Conservation (phyloP, 2,113 vertebrate genomes). For the Tonatia bakeri region DNA sequence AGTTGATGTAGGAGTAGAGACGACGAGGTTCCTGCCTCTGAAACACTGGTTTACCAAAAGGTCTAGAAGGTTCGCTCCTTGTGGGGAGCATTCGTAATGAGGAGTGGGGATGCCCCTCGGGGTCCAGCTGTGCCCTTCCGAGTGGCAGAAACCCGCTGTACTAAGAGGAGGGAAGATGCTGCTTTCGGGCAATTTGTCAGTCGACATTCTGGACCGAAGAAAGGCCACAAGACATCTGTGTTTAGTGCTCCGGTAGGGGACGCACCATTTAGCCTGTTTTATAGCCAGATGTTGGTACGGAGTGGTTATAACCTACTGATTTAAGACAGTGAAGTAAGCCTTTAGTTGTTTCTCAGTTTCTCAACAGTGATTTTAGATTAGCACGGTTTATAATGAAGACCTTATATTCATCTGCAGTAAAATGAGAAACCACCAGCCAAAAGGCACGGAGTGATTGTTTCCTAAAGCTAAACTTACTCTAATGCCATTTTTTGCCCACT, state of each 20-base stretch:
- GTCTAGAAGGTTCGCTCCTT: not conserved
- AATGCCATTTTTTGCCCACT: not conserved
- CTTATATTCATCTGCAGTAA: not conserved
- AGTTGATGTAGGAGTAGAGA: not conserved
- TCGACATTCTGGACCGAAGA: not conserved
- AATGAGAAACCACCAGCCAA: not conserved
- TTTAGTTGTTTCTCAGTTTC: not conserved
- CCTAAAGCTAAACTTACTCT: not conserved
- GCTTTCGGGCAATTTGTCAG: not conserved
- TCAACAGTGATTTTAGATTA: not conserved
- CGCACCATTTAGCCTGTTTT: not conserved
- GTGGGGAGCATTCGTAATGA: not conserved
- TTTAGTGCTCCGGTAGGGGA: not conserved
- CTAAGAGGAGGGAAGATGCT: not conserved
- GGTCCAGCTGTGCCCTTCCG: not conserved
- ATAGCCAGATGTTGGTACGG: not conserved
- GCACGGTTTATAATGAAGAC: not conserved
- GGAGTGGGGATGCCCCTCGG: not conserved
- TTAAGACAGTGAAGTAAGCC: not conserved
- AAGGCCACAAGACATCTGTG: not conserved
- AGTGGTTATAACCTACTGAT: not conserved
- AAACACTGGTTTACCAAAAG: not conserved
- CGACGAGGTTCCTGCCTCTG: not conserved
- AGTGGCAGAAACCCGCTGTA: not conserved
- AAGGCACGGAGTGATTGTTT: not conserved